Base-by-base conservation (phyloP, 64 coral and sea anemone species). In the Hydrozoanthus tunicans region DNA sequence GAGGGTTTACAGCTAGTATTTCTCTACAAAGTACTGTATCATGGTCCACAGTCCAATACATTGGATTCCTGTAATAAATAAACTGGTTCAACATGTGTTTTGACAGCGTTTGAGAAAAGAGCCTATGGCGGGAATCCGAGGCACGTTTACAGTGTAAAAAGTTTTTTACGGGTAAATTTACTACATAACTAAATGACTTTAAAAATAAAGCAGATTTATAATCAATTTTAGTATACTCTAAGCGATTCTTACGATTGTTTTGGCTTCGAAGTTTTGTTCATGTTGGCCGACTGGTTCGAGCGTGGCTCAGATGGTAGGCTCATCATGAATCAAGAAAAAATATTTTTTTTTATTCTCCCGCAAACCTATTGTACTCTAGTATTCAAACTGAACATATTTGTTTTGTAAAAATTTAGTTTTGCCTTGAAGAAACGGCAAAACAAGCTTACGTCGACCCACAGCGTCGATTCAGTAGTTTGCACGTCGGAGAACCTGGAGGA, bases 31-130 rank as follows among this genome's bases (percentile, higher is more conserved):
- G 15, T 52, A 81, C 53, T 13, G 61, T 91, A 24, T 91, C 90
- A 32, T 81, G 76, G 54, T 80, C 76, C 58, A 75, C 76, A 32
- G 90, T 91, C 90, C 78, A 91, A 71, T 10, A 81, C 90, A 81
- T 91, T 68, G 27, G 66, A 81, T 91, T 91, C 77, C 77, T 81
- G 77, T 81, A 62, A 91, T 67, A 80, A 91, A 91, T 70, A 43
- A 27, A 15, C 32, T 27, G 3, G 51, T 80, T 53, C 1, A 43
- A 91, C 90, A 91, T 57, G 23, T 62, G 58, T 59, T 77, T 78
- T 67, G 32, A 43, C 1, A 43, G 32, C 32, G 32, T 43, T 43
- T 43, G 32, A 43, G 32, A 43, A 43, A 1, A 90, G 60, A 62
- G 4, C 60, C 43, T 78, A 27, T 90, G 88, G 59, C 88, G 72